These are phyloP conservation scores for Magallana angulata DNA, from an alignment of 1,140 invertebrate species.

Conservation along the genomic window DNA sequence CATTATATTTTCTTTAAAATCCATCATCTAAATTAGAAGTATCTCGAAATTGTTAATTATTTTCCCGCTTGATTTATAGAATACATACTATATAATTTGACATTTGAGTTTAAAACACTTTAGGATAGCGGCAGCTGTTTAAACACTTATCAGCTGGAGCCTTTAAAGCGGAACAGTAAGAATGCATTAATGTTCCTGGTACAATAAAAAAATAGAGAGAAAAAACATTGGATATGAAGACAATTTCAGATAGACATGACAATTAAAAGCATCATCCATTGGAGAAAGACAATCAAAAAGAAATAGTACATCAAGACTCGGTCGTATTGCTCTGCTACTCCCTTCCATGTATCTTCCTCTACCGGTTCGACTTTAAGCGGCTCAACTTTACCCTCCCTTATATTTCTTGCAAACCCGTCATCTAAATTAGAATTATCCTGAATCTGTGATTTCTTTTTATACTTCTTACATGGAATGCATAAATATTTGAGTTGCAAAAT, in stretches of 20 bases:
- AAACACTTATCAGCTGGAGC: too few species aligned
- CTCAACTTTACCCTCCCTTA: background rate
- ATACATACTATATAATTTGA: too few species aligned
- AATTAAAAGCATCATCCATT: background rate
- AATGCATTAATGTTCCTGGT: too few species aligned
- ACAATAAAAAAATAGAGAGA: too few species aligned
- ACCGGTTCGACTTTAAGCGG: background rate
- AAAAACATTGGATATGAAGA: too few species aligned
- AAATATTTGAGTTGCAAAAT: background rate
- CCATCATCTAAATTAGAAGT: too few species aligned
- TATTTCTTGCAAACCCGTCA: background rate
- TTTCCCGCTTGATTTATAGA: too few species aligned
- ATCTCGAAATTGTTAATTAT: too few species aligned
- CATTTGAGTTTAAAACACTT: too few species aligned
- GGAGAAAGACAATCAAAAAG: background rate
- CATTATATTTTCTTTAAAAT: too few species aligned
- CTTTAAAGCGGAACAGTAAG: too few species aligned
- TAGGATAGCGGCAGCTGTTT: too few species aligned
- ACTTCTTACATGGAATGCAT: background rate
- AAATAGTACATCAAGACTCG: background rate
- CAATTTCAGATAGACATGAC: background rate
- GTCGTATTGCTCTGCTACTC: background rate
- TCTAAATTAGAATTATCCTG: background rate
- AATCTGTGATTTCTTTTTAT: background rate
- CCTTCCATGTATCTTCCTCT: background rate